Conservation (phyloP, 1,140 invertebrate genomes). For the Drosophila elegans region DNA sequence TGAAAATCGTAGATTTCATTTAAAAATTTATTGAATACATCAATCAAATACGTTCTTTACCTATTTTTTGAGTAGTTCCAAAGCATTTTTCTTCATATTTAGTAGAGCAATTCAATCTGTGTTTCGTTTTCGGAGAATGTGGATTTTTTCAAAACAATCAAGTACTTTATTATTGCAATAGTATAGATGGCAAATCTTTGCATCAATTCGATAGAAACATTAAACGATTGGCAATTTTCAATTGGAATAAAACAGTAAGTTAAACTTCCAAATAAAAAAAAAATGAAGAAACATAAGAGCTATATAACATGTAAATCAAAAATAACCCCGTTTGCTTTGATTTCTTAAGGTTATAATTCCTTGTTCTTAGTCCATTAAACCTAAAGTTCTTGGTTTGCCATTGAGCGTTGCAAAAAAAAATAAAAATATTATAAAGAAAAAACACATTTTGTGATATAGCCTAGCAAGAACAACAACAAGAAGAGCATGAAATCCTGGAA, state of each 20-base stretch:
- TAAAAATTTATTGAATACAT: neutral
- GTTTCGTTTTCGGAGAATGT: slow-evolving; percentile 1
- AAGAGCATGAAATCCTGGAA: slow-evolving; percentile 22
- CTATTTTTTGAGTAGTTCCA: neutral
- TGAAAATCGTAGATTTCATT: slow-evolving; percentile 11
- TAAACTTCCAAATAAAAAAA: neutral
- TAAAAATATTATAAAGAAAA: slow-evolving; percentile 17
- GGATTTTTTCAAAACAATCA: neutral
- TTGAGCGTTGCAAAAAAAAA: neutral
- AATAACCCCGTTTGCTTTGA: neutral
- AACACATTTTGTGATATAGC: slow-evolving; percentile 57
- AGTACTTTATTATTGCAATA: neutral
- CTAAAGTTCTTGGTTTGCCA: neutral
- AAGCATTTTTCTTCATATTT: neutral
- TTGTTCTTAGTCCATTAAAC: neutral
- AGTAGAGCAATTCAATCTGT: slow-evolving; percentile 6
- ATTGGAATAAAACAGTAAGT: slow-evolving; percentile 11
- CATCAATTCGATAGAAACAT: neutral
- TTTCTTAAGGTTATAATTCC: slow-evolving; percentile 5
- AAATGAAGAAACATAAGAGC: neutral
- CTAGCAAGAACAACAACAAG: slow-evolving; percentile 39
- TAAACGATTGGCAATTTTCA: neutral
- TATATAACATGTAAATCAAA: neutral
- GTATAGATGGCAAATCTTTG: neutral
- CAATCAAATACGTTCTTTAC: neutral